Evolutionary conservation across 2,113 vertebrate genomes (phyloP), one percentile per base, ranked within the genome.

Genomic region (Centropus bengalensis): DNA sequence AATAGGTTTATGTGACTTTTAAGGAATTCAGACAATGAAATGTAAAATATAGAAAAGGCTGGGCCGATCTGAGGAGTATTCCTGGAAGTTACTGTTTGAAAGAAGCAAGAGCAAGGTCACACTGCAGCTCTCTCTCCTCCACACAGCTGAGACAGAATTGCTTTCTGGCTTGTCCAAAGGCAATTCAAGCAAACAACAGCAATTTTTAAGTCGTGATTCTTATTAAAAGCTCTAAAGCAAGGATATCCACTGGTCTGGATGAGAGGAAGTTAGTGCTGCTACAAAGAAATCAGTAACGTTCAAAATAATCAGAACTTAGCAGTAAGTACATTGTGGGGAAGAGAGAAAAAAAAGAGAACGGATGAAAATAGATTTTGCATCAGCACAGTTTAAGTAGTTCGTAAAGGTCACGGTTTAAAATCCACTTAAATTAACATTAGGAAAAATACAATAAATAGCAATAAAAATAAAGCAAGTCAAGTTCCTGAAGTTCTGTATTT

Each of bases 1-100:
- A 38, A 8, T 12, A 75, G 24, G 22, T 82, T 52, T 82, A 10
- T 76, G 14, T 73, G 71, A 78, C 30, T 84, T 92, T 67, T 11
- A 68, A 77, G 82, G 71, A 74, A 66, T 67, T 77, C 59, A 81
- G 82, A 70, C 68, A 86, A 88, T 67, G n/a, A 88, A 86, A 80
- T 59, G 33, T 90, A 59, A 90, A 91, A 66, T 73, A 90, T 4
- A 88, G 82, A 88, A 89, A 90, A 91, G 60, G 36, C 47, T 85
- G 36, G 66, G 51, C 67, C 42, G 70, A 87, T 80, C 27, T 91
- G 64, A 58, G 22, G 55, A 67, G 40, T 38, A 91, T 60, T 94
- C 76, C 67, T 91, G 70, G 67, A 74, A 82, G 54, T 90, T 69
- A 42, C 16, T 49, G 24, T 60, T 89, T 86, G 70, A 85, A 94